Base-by-base conservation (phyloP, 2,797 vertebrate species). In the Enteromius unitaeniatus region DNA sequence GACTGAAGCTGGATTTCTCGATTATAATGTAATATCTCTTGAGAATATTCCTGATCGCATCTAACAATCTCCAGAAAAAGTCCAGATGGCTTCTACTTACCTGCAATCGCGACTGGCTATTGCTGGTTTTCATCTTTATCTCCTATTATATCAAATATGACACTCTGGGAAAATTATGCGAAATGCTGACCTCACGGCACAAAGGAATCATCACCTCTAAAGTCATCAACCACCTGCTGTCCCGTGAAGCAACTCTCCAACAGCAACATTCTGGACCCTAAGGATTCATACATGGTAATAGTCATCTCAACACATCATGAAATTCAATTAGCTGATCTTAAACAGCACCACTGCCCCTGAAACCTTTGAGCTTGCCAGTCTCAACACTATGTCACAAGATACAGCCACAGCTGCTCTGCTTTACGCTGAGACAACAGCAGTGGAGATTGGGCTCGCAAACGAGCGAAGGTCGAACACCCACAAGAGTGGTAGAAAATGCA, bases 301-400 rank as follows among this genome's bases (percentile, higher is more conserved):
- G 88, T 90, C 91, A 90, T 86, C 90, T 88, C 84, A 79, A 58
- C 58, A 87, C 88, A 88, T 92, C 85, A 89, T 88, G 76, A 86
- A 93, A 93, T 94, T 91, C 91, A 89, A 93, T 93, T 93, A 93
- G 89, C 23, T 87, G 92, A 91, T 92, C 91, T 88, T 85, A 87
- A 90, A 88, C 89, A 75, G 68, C 89, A 85, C 37, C 65, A 47
- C 86, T 62, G 70, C 77, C 70, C 64, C 47, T 5, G 78, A 83
- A 88, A 87, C 89, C 84, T 89, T 89, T 87, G 88, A 65, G 84
- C 83, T 88, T 21, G 3, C 68, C 75, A 79, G 73, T 72, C 64
- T 81, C 55, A 75, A 58, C 55, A 73, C 74, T 58, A 10, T 81
- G 79, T 67, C 58, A 76, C 47, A 65, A 78, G 70, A 79, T 82